phyloP scores from a whole-genome alignment of 1,140 invertebrate species.

The Manduca sexta region DNA sequence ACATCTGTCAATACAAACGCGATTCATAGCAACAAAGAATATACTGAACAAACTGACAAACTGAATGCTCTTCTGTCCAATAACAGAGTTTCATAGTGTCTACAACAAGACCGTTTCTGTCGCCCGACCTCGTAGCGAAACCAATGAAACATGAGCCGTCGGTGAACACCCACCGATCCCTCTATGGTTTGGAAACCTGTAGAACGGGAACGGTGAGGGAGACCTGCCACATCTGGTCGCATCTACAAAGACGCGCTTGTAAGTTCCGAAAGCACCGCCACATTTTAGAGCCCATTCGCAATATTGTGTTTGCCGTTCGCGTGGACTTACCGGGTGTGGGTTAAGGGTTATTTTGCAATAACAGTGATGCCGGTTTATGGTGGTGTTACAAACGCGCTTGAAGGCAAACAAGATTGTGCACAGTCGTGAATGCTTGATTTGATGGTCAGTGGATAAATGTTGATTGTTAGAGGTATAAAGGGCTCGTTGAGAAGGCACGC shows the following conservation, averaged over 20 bases:
- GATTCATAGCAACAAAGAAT: conserved; percentile 58
- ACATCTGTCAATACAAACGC: conserved; percentile 46
- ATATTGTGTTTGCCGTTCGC: conserved; percentile 23
- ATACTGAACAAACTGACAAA: conserved; percentile 37
- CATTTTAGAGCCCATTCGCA: conserved; percentile 46
- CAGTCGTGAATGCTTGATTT: conserved; percentile 42
- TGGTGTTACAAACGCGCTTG: conserved; percentile 32
- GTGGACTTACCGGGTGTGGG: conserved; percentile 17
- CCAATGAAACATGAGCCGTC: conserved; percentile 25
- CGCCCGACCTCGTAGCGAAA: conserved; percentile 38
- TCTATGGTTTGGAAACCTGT: conserved; percentile 5
- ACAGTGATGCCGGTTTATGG: conserved; percentile 2
- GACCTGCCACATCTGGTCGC: conserved; percentile 38
- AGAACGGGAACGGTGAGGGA: conserved; percentile 25
- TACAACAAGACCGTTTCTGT: conserved; percentile 53
- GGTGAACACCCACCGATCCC: conserved; percentile 15
- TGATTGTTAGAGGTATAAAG: conserved; percentile 22
- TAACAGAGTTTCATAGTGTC: conserved; percentile 56
- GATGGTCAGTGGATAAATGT: conserved; percentile 32
- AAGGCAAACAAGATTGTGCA: conserved; percentile 59
- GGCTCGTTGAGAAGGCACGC: conserved; percentile 4
- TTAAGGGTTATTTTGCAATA: conserved; percentile 33
- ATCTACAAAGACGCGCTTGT: conserved; percentile 58
- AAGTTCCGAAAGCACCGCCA: conserved; percentile 49
- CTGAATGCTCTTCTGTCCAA: conserved; percentile 53